Conservation (phyloP, 2,888 invertebrate genomes). For the Allacma fusca region DNA sequence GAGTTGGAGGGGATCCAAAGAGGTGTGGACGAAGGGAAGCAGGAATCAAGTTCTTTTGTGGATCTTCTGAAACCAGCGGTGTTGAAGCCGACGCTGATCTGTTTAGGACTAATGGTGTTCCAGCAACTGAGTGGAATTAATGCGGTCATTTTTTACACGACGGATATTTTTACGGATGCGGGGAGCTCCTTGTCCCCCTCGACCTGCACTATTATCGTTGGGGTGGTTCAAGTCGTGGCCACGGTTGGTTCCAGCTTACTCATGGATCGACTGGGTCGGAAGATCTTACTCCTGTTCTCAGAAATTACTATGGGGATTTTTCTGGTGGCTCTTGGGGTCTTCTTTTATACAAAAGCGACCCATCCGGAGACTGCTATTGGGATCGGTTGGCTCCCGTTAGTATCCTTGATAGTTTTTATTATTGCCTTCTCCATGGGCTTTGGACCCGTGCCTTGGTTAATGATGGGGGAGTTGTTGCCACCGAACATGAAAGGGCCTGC, state of each 20-base stretch:
- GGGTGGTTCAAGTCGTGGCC: conserved; percentile 69
- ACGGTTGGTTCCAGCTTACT: conserved; percentile 69
- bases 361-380: conserved; percentile 50
- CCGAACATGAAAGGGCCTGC: conserved; percentile 70
- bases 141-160: conserved; percentile 82
- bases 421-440: conserved; percentile 81
- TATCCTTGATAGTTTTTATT: conserved; percentile 79
- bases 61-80: conserved; percentile 51
- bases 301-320: conserved; percentile 76
- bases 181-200: conserved; percentile 64
- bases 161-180: conserved; percentile 72
- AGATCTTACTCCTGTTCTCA: conserved; percentile 79
- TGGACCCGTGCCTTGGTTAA: conserved; percentile 86
- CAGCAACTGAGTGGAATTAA: conserved; percentile 83
- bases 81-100: conserved; percentile 73
- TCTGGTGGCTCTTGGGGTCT: conserved; percentile 74
- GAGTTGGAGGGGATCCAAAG: conserved; percentile 56
- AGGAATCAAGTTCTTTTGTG: conserved; percentile 46
- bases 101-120: conserved; percentile 82
- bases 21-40: conserved; percentile 53
- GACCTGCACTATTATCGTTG: conserved; percentile 69
- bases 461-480: conserved; percentile 80
- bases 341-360: conserved; percentile 70
- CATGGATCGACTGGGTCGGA: conserved; percentile 82
- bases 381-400: conserved; percentile 77